These are phyloP conservation scores for Dryas iulia DNA, from an alignment of 1,140 invertebrate species.

Conservation along the genomic window DNA sequence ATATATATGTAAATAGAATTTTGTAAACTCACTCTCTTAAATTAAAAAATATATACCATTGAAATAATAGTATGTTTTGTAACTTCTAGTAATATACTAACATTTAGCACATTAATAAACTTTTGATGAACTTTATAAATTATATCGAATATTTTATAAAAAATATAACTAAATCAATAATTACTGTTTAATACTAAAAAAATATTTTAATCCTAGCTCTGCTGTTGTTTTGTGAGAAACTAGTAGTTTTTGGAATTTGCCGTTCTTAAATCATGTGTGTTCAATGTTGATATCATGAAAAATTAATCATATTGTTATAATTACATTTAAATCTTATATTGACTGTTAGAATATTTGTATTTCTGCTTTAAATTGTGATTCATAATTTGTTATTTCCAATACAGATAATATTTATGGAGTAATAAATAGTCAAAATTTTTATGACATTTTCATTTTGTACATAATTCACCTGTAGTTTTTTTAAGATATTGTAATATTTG, in stretches of 20 bases:
- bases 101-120: background rate
- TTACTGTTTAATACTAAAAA: background rate
- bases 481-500: too few species aligned
- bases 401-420: conserved; percentile 12
- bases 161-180: background rate
- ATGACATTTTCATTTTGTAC: background rate
- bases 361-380: conserved; percentile 8
- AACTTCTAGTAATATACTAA: background rate
- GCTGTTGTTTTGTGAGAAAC: background rate
- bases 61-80: background rate
- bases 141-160: background rate
- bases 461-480: too few species aligned
- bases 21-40: background rate
- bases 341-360: conserved; percentile 7
- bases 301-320: conserved; percentile 18
- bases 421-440: background rate
- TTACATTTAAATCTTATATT: conserved; percentile 11
- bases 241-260: background rate
- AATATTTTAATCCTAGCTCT: background rate
- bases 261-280: conserved; percentile 21
- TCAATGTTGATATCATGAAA: conserved; percentile 25
- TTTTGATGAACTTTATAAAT: conserved; percentile 1
- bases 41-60: background rate
- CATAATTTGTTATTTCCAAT: conserved; percentile 13
- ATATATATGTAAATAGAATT: background rate